Conservation (phyloP, 2,113 vertebrate species). For the Mastomys natalensis region DNA sequence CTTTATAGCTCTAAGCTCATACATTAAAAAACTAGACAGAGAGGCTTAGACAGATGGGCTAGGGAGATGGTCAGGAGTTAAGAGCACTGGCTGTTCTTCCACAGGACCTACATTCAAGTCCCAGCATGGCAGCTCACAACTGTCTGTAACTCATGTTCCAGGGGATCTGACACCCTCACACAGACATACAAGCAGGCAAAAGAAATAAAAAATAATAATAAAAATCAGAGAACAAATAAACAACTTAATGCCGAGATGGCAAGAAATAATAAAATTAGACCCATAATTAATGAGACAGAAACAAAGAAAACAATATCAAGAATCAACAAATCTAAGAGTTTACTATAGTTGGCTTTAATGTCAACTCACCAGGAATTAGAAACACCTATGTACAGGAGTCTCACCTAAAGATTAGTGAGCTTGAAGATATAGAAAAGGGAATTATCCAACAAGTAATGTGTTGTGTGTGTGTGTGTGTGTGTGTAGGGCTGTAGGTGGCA, state of each 20-base stretch:
- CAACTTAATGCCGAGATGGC: background rate
- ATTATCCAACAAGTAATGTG: background rate
- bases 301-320: background rate
- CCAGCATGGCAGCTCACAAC: background rate
- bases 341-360: background rate
- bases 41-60: too few species aligned
- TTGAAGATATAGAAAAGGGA: background rate
- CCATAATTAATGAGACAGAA: background rate
- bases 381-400: background rate
- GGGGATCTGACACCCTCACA: background rate
- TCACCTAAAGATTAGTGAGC: background rate
- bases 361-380: background rate
- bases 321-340: background rate
- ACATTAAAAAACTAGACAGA: background rate
- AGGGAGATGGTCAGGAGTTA: too few species aligned
- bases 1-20: background rate
- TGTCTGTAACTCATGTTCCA: background rate
- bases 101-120: background rate
- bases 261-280: background rate
- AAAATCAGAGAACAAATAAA: background rate
- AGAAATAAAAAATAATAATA: background rate
- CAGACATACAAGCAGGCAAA: background rate
- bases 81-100: background rate
- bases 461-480: too few species aligned
- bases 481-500: background rate